Evolutionary conservation across 2,888 invertebrate species (phyloP).

Genomic region (Megaustenia siamemsis): DNA sequence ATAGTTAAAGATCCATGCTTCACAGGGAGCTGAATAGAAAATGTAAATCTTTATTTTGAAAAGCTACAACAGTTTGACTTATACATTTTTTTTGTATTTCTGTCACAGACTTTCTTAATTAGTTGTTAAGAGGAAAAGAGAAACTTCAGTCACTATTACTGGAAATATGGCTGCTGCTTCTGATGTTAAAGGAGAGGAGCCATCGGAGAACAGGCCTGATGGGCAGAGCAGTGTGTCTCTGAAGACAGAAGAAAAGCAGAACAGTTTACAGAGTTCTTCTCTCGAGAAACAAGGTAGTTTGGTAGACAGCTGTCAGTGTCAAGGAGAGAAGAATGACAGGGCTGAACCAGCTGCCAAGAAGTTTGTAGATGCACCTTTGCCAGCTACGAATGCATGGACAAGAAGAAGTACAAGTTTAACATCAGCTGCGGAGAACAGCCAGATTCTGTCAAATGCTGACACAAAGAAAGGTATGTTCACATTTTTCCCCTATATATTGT

Average conservation of each 20-base stretch:
- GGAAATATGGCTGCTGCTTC: conserved; percentile 49
- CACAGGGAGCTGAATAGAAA: too few species aligned
- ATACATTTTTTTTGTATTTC: neutral
- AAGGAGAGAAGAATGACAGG: conserved; percentile 17
- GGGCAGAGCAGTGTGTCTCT: conserved; percentile 27
- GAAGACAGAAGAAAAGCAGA: conserved; percentile 25
- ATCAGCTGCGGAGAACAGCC: neutral
- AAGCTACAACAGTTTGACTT: too few species aligned
- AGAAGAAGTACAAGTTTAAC: conserved; percentile 32
- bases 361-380: conserved; percentile 52
- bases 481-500: too few species aligned
- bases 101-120: neutral
- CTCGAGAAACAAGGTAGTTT: conserved; percentile 20
- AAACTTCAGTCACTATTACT: conserved; percentile 10
- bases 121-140: neutral
- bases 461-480: conserved; percentile 32
- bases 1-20: too few species aligned
- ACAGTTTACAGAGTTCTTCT: conserved; percentile 10
- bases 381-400: conserved; percentile 52
- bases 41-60: too few species aligned
- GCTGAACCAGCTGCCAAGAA: conserved; percentile 39
- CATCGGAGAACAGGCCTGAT: conserved; percentile 41
- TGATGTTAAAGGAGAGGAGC: conserved; percentile 46
- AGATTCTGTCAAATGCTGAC: neutral
- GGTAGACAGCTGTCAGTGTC: neutral